These are phyloP conservation scores for Lamprologus tigripictilis DNA, from an alignment of 2,113 vertebrate genomes.

Conservation along the genomic window DNA sequence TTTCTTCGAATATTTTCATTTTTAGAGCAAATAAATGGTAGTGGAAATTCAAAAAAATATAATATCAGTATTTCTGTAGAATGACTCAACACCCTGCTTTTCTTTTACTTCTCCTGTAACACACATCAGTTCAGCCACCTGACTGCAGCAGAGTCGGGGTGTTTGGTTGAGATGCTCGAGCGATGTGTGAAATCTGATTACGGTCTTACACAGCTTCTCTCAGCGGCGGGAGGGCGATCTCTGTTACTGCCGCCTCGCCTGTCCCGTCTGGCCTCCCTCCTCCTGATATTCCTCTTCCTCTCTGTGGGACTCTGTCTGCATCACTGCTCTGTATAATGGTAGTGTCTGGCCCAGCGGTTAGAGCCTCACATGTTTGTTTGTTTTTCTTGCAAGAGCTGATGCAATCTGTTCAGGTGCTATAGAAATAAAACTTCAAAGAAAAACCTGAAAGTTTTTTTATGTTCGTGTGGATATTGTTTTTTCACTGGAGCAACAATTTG, in stretches of 20 bases:
- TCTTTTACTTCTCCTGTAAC: not conserved
- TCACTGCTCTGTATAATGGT: not conserved
- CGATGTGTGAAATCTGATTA: slow-evolving; percentile 31
- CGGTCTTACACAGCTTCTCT: not conserved
- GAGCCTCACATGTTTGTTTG: not conserved
- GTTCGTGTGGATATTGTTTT: not conserved
- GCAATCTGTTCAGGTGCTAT: not conserved
- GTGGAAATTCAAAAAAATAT: not conserved
- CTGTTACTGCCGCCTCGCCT: not conserved
- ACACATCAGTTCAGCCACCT: not conserved
- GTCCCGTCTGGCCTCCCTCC: not conserved
- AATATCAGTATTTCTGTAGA: not conserved
- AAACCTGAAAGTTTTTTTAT: not conserved
- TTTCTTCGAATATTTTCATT: not conserved
- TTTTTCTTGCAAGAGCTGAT: not conserved
- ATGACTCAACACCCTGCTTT: not conserved
- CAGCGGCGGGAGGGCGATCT: not conserved
- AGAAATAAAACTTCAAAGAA: not conserved
- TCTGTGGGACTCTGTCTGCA: not conserved
- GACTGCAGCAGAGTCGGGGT: not conserved
- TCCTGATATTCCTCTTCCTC: not conserved
- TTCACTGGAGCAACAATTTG: not conserved
- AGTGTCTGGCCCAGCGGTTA: not conserved
- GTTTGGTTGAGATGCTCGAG: not conserved
- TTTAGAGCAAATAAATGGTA: not conserved